These are phyloP conservation scores for Pipistrellus pygmaeus DNA, from an alignment of 2,797 vertebrate species.

Conservation along the genomic window DNA sequence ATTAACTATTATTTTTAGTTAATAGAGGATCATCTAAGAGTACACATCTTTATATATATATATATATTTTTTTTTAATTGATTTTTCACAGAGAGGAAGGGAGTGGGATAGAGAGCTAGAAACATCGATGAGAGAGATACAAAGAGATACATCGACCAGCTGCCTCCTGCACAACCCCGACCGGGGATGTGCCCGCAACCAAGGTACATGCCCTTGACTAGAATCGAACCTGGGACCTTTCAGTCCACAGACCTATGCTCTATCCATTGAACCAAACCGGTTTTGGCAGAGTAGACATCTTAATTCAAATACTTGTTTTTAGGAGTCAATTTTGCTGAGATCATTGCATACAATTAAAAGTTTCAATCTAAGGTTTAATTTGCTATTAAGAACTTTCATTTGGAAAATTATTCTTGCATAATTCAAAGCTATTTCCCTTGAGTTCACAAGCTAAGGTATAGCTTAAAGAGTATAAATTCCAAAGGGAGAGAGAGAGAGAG, in stretches of 20 bases:
- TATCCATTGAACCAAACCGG: no score
- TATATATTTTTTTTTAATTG: no score
- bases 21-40: slow-evolving; percentile 43
- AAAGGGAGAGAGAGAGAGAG: neutral
- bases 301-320: slow-evolving; percentile 71
- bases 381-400: slow-evolving; percentile 65
- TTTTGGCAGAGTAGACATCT: neutral
- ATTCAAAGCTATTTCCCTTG: slow-evolving; percentile 67
- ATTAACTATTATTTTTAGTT: slow-evolving; percentile 62
- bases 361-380: slow-evolving; percentile 65
- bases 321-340: slow-evolving; percentile 57
- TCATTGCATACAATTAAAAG: slow-evolving; percentile 49
- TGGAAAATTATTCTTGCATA: slow-evolving; percentile 68
- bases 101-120: no score
- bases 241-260: no score
- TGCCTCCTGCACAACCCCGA: no score
- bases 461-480: slow-evolving; percentile 54
- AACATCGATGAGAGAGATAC: no score
- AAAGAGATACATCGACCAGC: no score
- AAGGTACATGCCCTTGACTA: no score
- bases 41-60: neutral
- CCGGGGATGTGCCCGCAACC: no score
- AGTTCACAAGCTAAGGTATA: slow-evolving; percentile 63
- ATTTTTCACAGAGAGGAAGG: no score
- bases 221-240: no score